A percentile compares a stretch with the other conserved stretches of the same genome.
Conservation (phyloP, 2,888 invertebrate species). For the Drosophila subsilvestris region DNA sequence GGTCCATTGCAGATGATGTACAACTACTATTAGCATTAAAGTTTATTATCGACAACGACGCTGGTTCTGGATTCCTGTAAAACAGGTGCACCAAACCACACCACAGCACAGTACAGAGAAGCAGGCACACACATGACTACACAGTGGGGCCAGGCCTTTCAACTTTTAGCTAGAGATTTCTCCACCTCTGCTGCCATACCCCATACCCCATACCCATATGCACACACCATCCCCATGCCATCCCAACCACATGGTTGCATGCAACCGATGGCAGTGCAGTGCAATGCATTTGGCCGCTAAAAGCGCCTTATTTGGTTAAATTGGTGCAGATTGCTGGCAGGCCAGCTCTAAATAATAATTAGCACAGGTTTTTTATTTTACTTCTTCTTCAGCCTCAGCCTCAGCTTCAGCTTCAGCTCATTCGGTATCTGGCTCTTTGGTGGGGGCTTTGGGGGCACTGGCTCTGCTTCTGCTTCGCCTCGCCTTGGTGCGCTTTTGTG, state of each 20-base stretch:
- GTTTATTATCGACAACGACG: constrained; percentile 80
- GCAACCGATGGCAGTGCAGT: constrained; percentile 49
- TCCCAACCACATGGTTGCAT: constrained; percentile 63
- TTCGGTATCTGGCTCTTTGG: constrained; percentile 35
- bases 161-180: constrained; percentile 67
- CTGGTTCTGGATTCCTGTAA: constrained; percentile 78
- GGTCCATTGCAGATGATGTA: constrained; percentile 78
- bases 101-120: constrained; percentile 17
- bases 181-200: constrained; percentile 27
- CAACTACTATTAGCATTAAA: constrained; percentile 81
- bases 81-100: constrained; percentile 72
- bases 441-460: constrained; percentile 25
- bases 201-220: neutral
- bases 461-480: constrained; percentile 66
- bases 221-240: constrained; percentile 2
- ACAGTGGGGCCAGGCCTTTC: constrained; percentile 59
- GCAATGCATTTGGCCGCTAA: constrained; percentile 77
- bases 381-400: constrained; percentile 4
- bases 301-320: constrained; percentile 82
- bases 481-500: constrained; percentile 78
- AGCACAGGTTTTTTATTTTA: constrained; percentile 76
- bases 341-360: constrained; percentile 79
- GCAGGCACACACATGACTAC: constrained; percentile 11
- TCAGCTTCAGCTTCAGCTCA: constrained; percentile 22
- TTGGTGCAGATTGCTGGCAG: constrained; percentile 78